phyloP scores from a whole-genome alignment of 2,797 vertebrate species.

The Sciurus vulgaris region DNA sequence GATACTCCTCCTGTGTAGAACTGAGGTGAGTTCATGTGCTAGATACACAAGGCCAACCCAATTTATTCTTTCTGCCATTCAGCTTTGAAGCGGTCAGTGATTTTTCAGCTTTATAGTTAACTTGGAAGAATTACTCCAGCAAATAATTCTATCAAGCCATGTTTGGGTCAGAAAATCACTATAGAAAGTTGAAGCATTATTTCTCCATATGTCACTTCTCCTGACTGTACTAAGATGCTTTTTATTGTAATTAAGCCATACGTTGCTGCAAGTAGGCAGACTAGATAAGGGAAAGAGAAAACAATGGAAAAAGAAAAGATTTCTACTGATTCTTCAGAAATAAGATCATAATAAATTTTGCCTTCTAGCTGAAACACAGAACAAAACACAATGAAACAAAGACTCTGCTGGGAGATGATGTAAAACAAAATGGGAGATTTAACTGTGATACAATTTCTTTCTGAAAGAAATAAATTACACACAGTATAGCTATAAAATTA shows the following conservation, averaged over 20 bases:
- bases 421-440: slow-evolving; percentile 53
- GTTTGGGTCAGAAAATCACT: neutral
- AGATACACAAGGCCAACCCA: too few species aligned
- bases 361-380: slow-evolving; percentile 29
- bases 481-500: slow-evolving; percentile 9
- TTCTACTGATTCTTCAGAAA: slow-evolving; percentile 32
- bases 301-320: neutral
- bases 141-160: neutral
- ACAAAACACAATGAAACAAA: slow-evolving; percentile 43
- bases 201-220: neutral
- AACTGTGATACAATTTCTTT: slow-evolving; percentile 29
- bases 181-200: neutral
- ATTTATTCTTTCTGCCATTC: neutral
- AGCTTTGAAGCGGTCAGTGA: neutral
- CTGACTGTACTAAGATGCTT: neutral
- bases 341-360: slow-evolving; percentile 19
- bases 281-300: neutral
- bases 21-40: neutral
- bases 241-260: neutral
- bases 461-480: neutral
- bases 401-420: neutral
- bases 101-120: neutral
- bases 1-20: neutral
- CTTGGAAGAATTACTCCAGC: neutral
- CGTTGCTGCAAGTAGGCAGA: neutral